Evolutionary conservation across 2,888 invertebrate species (phyloP), one percentile per base, ranked within the genome.

Genomic region (Epirrhoe alternata): DNA sequence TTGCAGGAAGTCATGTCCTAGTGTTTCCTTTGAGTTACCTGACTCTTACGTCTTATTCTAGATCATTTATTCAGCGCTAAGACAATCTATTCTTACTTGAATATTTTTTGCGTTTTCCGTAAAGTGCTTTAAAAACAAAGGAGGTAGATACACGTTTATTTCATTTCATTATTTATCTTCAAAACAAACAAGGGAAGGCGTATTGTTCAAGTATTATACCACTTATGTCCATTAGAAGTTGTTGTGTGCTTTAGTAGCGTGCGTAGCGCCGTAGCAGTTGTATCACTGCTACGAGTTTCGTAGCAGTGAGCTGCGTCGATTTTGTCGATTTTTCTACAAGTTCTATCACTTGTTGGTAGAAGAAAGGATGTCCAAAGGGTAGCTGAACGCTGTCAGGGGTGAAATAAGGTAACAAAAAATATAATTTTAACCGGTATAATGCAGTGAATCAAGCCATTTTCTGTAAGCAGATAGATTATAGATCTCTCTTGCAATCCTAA

Each of bases 1-100:
- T 66, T 52, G 47, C 24, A 35, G 47, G n/a, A 56, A 60, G 52
- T 65, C 56, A 56, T 24, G 35, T 33, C 50, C 14, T 53, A 49
- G 56, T 42, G n/a, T 24, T 45, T 12, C 12, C 38, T 12, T 42
- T 42, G 38, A 42, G 38, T 12, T 42, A 42, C 38, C 38, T 42
- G 38, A 12, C 12, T 12, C 38, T 33, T 12, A 42, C 12, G 38
- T 42, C 38, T 42, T 42, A 42, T 42, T 42, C 12, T 42, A 42
- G 38, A 42, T 24, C 24, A 24, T 42, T 38, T 12, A 10, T 42
- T 42, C 12, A 10, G 38, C 12, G 38, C 12, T 12, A 42, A 12
- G 38, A 42, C 12, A 42, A 42, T 12, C 12, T 42, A 42, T 42
- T 5, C 10, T 1, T 42, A 12, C 12, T 42, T 12, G 12, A 12